A percentile compares a stretch with the other conserved stretches of the same genome.
Conservation (phyloP, 2,888 invertebrate species). For the Patella pellucida region DNA sequence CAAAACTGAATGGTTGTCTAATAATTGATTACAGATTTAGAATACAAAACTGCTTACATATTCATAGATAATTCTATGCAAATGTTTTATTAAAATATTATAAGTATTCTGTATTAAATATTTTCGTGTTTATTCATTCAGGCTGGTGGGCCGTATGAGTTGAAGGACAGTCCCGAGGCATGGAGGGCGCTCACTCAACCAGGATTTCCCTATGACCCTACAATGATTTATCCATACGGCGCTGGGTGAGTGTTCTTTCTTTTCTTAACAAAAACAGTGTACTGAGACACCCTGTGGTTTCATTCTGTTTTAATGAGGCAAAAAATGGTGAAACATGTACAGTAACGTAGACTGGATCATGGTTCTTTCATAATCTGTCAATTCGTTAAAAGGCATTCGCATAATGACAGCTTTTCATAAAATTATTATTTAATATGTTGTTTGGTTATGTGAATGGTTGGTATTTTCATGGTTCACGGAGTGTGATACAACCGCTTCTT, state of each 20-base stretch:
- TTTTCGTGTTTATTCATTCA: constrained; percentile 30
- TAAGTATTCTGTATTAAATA: not conserved
- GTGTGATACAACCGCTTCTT: not conserved
- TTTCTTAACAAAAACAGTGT: constrained; percentile 25
- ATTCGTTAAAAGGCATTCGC: not conserved
- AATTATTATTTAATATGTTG: constrained; percentile 10
- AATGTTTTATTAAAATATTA: not conserved
- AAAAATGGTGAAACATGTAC: constrained; percentile 4
- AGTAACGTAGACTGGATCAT: not conserved
- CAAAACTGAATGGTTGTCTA: no score
- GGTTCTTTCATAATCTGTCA: not conserved
- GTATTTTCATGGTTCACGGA: constrained; percentile 8
- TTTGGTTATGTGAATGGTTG: not conserved
- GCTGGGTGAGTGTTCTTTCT: constrained; percentile 52
- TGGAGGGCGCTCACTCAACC: constrained; percentile 58
- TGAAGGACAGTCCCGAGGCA: constrained; percentile 60
- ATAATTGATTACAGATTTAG: no score
- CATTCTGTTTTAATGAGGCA: not conserved
- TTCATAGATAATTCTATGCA: not conserved
- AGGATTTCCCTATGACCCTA: constrained; percentile 62
- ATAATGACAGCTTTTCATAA: not conserved
- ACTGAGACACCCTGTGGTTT: constrained; percentile 19
- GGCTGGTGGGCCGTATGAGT: constrained; percentile 53
- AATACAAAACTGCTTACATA: not conserved
- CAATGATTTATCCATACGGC: constrained; percentile 64